Evolutionary conservation across 2,797 vertebrate genomes (phyloP).

Genomic region (Pipistrellus nathusii): DNA sequence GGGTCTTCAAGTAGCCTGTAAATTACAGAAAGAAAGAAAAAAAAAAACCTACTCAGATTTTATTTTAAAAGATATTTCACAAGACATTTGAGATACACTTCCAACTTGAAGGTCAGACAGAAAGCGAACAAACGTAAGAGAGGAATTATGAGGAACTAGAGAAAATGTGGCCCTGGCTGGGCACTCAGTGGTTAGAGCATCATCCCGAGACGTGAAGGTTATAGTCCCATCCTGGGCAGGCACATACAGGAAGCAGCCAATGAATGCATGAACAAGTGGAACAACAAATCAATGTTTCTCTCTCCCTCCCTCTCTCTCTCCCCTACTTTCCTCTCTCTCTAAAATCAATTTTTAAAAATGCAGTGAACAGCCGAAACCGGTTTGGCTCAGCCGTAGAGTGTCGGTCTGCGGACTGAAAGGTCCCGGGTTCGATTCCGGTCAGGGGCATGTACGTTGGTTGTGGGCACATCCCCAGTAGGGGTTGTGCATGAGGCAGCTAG

Average conservation of each 20-base stretch:
- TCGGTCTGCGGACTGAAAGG: too few relatives aligned
- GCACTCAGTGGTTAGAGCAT: background rate
- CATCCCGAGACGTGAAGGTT: rapidly evolving
- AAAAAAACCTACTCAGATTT: background rate
- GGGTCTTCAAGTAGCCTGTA: background rate
- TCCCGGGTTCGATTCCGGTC: too few relatives aligned
- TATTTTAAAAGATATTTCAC: background rate
- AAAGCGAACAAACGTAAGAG: background rate
- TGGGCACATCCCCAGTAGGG: too few relatives aligned
- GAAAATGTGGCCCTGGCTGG: background rate
- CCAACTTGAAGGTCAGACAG: background rate
- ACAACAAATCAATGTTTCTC: background rate
- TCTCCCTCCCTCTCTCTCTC: background rate
- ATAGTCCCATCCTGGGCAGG: background rate
- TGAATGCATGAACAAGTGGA: background rate
- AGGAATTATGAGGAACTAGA: background rate
- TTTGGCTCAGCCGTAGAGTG: too few relatives aligned
- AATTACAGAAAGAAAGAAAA: background rate
- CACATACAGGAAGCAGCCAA: background rate
- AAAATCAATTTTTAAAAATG: background rate
- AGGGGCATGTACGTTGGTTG: too few relatives aligned
- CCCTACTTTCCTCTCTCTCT: background rate
- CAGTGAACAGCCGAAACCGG: background rate
- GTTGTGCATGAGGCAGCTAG: too few relatives aligned
- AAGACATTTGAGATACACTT: background rate